These are phyloP conservation scores for Meloidogyne exigua DNA, from an alignment of 1,140 invertebrate genomes.

Conservation along the genomic window DNA sequence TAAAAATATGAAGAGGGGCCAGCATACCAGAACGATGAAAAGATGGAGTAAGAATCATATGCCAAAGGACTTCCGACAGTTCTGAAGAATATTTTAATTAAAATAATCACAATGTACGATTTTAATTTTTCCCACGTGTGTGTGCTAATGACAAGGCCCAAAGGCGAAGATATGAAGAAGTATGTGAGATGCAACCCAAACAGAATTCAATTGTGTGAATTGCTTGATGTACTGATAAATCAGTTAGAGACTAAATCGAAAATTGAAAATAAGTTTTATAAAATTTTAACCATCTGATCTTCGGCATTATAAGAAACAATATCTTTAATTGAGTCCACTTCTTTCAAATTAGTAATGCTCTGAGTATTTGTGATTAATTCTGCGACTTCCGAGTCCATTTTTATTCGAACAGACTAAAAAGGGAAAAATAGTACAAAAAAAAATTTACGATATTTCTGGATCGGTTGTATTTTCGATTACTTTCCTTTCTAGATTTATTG, in stretches of 20 bases:
- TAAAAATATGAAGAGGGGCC: conserved; percentile 71
- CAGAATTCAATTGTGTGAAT: conserved; percentile 97
- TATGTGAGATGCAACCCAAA: conserved; percentile 89
- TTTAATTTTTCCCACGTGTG: conserved; percentile 74
- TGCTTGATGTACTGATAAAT: conserved; percentile 81
- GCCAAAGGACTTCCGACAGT: conserved; percentile 66
- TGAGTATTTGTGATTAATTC: conserved; percentile 39
- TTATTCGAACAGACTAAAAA: conserved; percentile 42
- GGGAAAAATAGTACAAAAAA: neutral
- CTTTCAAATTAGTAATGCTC: conserved; percentile 24
- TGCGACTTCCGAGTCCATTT: conserved; percentile 44
- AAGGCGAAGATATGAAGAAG: conserved; percentile 88
- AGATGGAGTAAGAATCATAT: conserved; percentile 66
- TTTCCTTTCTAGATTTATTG: conserved; percentile 24
- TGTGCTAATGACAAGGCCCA: conserved; percentile 94
- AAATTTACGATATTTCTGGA: conserved; percentile 35
- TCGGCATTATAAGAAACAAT: conserved; percentile 21
- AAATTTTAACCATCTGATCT: conserved; percentile 27
- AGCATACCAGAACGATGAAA: conserved; percentile 67
- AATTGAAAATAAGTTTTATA: neutral
- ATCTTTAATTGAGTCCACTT: conserved; percentile 29
- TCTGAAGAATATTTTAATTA: conserved; percentile 61
- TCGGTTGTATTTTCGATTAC: conserved; percentile 27
- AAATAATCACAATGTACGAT: neutral
- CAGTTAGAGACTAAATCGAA: conserved; percentile 72